Percentiles rank a stretch among this genome's conserved stretches.
Evolutionary conservation across 1,140 invertebrate species (phyloP).

Genomic region (Brachionus koreanus): DNA sequence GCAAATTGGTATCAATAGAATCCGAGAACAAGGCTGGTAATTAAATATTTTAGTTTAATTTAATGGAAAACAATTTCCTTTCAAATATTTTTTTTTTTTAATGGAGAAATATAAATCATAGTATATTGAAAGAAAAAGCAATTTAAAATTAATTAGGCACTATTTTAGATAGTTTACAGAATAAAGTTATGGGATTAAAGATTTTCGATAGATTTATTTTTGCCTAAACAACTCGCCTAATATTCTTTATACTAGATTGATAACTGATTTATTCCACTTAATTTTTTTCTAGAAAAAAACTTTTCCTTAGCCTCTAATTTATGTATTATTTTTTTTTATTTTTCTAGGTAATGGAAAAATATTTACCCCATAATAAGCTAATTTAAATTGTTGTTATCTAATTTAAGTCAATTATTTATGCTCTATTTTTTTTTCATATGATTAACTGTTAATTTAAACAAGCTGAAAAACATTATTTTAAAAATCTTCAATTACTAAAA

Average conservation of each 20-base stretch:
- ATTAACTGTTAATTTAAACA: background rate
- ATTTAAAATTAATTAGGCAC: conserved; percentile 18
- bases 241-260: background rate
- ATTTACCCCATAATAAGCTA: too few species aligned
- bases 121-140: background rate
- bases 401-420: background rate
- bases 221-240: background rate
- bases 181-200: background rate
- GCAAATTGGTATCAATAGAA: background rate
- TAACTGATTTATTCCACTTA: background rate
- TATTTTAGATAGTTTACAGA: background rate
- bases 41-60: background rate
- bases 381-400: background rate
- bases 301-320: background rate
- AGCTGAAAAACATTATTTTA: background rate
- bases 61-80: background rate
- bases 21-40: conserved; percentile 18
- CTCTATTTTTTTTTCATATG: background rate
- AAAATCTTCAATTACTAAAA: background rate
- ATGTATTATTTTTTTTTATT: background rate
- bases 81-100: background rate
- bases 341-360: too few species aligned
- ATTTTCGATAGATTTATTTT: background rate
- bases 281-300: background rate
- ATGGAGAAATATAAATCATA: background rate